Conservation (phyloP, 2,797 vertebrate species). For the Chrosomus eos region DNA sequence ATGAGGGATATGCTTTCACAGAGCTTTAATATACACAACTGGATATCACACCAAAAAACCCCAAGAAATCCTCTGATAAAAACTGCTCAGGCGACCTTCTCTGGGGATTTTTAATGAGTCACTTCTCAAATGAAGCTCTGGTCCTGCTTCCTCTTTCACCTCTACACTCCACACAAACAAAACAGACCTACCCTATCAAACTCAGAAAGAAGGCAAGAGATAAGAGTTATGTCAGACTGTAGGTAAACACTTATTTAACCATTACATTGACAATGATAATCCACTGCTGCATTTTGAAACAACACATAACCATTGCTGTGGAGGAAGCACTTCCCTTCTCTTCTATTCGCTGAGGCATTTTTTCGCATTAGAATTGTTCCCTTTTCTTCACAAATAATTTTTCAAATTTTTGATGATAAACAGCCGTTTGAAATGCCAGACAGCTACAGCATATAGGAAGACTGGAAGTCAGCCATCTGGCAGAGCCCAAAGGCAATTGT, state of each 20-base stretch:
- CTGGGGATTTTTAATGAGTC: conserved; percentile 46
- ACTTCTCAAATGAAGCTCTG: background rate
- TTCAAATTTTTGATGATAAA: conserved; percentile 71
- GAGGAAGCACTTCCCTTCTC: conserved; percentile 71
- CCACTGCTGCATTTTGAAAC: conserved; percentile 66
- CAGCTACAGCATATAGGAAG: conserved; percentile 59
- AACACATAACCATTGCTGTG: conserved; percentile 70
- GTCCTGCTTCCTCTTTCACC: conserved; percentile 5
- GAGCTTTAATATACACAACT: background rate
- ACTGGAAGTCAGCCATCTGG: conserved; percentile 68
- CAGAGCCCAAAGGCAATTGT: conserved; percentile 56
- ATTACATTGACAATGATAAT: background rate
- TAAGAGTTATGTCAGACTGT: background rate
- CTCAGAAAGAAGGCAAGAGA: background rate
- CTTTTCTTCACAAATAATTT: conserved; percentile 37
- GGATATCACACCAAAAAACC: background rate
- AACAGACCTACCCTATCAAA: background rate
- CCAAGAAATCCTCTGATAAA: conserved; percentile 8
- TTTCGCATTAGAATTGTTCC: conserved; percentile 30
- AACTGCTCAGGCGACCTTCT: background rate
- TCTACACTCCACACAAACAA: background rate
- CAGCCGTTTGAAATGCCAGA: conserved; percentile 60
- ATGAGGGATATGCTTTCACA: background rate
- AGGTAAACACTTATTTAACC: background rate
- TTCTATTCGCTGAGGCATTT: conserved; percentile 44